Evolutionary conservation across 2,888 invertebrate genomes (phyloP).

Genomic region (Pseudolycoriella hygida): DNA sequence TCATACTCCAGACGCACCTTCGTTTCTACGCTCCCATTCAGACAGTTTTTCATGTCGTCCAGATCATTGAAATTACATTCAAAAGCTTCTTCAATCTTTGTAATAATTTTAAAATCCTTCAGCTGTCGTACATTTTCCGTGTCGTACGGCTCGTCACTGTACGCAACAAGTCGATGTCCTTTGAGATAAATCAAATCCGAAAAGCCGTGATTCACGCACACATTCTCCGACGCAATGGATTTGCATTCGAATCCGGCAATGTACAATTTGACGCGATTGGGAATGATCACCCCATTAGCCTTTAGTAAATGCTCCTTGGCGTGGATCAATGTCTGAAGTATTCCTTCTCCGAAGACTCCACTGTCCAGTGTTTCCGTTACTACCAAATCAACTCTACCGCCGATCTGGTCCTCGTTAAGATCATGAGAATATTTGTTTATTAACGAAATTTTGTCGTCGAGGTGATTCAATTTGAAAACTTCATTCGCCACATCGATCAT

Average conservation of each 20-base stretch:
- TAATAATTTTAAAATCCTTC: conserved; percentile 37
- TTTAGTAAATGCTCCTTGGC: conserved; percentile 45
- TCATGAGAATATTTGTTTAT: conserved; percentile 41
- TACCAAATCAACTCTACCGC: conserved; percentile 38
- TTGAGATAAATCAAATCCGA: conserved; percentile 17
- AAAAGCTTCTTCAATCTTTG: conserved; percentile 36
- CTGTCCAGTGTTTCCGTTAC: conserved; percentile 68
- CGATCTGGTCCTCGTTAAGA: conserved; percentile 32
- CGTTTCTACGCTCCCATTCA: conserved; percentile 18
- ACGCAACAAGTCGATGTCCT: conserved; percentile 21
- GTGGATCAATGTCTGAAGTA: conserved; percentile 45
- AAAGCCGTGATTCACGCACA: conserved; percentile 11
- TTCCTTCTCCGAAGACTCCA: conserved; percentile 58
- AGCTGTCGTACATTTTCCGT: conserved; percentile 43
- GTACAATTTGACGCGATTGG: conserved; percentile 42
- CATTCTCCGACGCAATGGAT: conserved; percentile 31
- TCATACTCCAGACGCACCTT: conserved; percentile 25
- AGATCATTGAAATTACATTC: conserved; percentile 44
- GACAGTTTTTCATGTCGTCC: conserved; percentile 29
- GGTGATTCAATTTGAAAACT: conserved; percentile 32
- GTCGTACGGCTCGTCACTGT: conserved; percentile 42
- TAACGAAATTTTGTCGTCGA: conserved; percentile 27
- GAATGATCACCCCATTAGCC: conserved; percentile 37
- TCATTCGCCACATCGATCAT: conserved; percentile 44
- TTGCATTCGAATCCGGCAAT: conserved; percentile 41